Evolutionary conservation across 2,113 vertebrate species (phyloP).

Genomic region (Hipposideros armiger): DNA sequence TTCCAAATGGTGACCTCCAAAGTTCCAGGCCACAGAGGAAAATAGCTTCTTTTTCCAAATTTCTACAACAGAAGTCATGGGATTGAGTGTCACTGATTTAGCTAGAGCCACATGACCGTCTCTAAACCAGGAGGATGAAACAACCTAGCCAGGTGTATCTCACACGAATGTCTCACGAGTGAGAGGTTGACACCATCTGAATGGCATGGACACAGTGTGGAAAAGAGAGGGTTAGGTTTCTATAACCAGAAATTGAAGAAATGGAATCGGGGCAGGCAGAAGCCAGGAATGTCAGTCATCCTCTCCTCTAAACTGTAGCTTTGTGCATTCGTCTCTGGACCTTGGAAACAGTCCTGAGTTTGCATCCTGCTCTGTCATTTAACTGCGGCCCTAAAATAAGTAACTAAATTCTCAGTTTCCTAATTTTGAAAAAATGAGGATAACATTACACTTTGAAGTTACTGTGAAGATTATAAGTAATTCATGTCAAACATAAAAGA

Average conservation of each 20-base stretch:
- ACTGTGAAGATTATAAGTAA: not conserved
- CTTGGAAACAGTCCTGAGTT: not conserved
- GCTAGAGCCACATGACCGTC: not conserved
- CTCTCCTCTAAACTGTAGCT: not conserved
- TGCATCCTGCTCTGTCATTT: not conserved
- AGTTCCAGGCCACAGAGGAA: not conserved
- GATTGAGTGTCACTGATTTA: not conserved
- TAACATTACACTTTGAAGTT: not conserved
- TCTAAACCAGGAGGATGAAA: not conserved
- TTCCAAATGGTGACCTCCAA: not conserved
- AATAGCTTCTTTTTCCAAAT: not conserved
- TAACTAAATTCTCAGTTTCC: not conserved
- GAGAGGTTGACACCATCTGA: not conserved
- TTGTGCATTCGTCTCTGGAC: not conserved
- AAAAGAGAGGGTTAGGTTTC: not conserved
- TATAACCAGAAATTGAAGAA: not conserved
- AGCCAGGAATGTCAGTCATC: not conserved
- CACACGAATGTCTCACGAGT: not conserved
- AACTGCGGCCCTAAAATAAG: not conserved
- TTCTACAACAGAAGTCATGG: not conserved
- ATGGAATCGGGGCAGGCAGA: not conserved
- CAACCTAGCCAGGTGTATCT: not conserved
- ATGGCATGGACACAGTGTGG: not conserved
- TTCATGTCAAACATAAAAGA: not conserved
- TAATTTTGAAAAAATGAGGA: not conserved